Percentiles rank a stretch among this genome's conserved stretches.
Conservation (phyloP, 2,113 vertebrate species). For the Colius striatus region DNA sequence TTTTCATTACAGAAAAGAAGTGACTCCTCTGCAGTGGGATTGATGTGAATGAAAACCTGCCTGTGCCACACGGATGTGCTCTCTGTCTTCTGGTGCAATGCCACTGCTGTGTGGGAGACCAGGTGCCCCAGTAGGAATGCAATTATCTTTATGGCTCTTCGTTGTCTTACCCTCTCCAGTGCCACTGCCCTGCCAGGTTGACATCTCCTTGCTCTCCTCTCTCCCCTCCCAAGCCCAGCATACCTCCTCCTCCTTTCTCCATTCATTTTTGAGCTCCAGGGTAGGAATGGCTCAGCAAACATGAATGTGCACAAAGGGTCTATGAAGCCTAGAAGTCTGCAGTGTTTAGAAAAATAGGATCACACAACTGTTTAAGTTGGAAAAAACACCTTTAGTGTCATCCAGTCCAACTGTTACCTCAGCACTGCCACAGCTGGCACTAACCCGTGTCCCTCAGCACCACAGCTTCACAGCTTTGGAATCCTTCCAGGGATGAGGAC, state of each 20-base stretch:
- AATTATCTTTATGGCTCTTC: accelerated
- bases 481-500: too few relatives aligned
- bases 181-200: background rate
- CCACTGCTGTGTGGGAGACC: accelerated
- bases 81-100: background rate
- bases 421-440: too few relatives aligned
- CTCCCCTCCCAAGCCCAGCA: background rate
- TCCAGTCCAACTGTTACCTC: too few relatives aligned
- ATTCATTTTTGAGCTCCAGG: background rate
- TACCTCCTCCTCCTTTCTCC: background rate
- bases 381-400: too few relatives aligned
- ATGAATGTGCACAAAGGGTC: background rate
- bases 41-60: background rate
- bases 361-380: too few relatives aligned
- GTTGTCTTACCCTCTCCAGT: accelerated
- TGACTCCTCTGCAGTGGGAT: background rate
- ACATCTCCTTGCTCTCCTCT: background rate
- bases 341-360: background rate
- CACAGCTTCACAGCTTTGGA: too few relatives aligned
- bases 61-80: background rate
- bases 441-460: too few relatives aligned
- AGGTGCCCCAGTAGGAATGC: background rate
- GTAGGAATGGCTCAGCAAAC: background rate
- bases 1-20: background rate
- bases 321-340: background rate